phyloP scores from a whole-genome alignment of 2,797 vertebrate genomes.

The Discoglossus pictus region DNA sequence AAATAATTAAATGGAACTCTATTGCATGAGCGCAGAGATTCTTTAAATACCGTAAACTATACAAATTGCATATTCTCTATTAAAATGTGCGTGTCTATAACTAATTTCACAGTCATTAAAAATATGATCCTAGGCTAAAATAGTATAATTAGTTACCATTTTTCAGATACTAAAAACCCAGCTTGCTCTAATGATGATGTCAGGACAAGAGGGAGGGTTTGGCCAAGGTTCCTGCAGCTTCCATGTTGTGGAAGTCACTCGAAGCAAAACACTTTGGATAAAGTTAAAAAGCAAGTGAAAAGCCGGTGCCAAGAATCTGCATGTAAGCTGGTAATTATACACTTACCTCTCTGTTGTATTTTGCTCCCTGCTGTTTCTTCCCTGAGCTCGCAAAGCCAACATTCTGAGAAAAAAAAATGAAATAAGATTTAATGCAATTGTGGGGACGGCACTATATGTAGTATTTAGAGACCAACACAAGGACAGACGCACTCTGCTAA shows the following conservation, averaged over 20 bases:
- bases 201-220: conserved; percentile 14
- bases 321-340: neutral
- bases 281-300: neutral
- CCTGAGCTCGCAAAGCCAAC: conserved; percentile 74
- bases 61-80: too few species aligned
- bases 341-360: conserved; percentile 71
- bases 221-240: conserved; percentile 1
- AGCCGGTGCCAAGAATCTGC: neutral
- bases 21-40: too few species aligned
- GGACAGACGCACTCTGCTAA: neutral
- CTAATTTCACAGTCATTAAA: too few species aligned
- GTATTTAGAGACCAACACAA: too few species aligned
- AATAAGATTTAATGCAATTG: conserved; percentile 46
- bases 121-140: too few species aligned
- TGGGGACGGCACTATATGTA: neutral
- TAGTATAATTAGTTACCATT: too few species aligned
- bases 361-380: conserved; percentile 73
- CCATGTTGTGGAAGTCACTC: conserved; percentile 21
- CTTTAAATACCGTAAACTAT: too few species aligned
- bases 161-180: too few species aligned
- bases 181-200: conserved; percentile 21
- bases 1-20: too few species aligned
- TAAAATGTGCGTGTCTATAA: too few species aligned
- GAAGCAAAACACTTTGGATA: conserved; percentile 11
- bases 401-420: conserved; percentile 67